Conservation (phyloP, 1,140 invertebrate species). For the Aplysia californica region DNA sequence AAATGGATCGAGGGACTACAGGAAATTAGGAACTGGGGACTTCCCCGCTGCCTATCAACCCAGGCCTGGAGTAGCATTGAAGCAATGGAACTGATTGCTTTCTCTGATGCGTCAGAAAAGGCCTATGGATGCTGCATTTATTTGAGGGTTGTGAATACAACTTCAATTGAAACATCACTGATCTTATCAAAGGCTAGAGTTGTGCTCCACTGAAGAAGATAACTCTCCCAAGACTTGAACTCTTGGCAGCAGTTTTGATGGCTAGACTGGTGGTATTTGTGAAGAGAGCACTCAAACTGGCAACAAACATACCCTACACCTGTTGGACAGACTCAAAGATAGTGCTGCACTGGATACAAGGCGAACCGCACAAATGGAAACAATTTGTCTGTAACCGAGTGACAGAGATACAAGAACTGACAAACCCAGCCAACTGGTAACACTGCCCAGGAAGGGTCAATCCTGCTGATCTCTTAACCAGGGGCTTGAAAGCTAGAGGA, state of each 20-base stretch:
- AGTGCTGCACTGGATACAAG: neutral
- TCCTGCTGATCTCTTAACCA: neutral
- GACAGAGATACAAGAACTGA: neutral
- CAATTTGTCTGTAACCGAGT: slow-evolving; percentile 1
- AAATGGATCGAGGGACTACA: neutral
- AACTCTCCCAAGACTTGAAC: slow-evolving; percentile 4
- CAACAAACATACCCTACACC: neutral
- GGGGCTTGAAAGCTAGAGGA: neutral
- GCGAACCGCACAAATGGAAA: neutral
- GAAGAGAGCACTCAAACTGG: neutral
- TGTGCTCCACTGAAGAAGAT: neutral
- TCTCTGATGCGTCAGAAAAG: slow-evolving; percentile 8
- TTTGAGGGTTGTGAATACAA: neutral
- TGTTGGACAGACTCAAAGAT: neutral
- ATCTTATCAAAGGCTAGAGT: neutral
- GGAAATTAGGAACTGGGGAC: neutral
- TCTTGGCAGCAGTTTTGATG: neutral
- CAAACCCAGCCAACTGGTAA: neutral
- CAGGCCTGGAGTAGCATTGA: neutral
- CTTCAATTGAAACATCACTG: neutral
- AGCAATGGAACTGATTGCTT: neutral
- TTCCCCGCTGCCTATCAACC: neutral
- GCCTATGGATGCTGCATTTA: slow-evolving; percentile 1
- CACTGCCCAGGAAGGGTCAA: neutral
- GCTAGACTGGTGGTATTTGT: neutral